Base-by-base conservation (phyloP, 1,140 invertebrate species). In the Cepaea nemoralis region DNA sequence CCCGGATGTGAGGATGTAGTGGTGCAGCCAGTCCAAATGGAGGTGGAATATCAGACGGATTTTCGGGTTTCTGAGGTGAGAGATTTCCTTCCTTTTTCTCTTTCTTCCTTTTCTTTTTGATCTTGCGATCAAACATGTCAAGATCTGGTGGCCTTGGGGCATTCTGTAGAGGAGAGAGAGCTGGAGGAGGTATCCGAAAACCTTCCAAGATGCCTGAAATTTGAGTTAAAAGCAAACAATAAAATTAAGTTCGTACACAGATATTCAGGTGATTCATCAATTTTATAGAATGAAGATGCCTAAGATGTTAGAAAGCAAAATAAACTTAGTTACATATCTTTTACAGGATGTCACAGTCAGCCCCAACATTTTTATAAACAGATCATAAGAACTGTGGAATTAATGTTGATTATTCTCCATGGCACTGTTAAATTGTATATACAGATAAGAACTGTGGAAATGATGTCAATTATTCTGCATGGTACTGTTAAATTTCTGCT, bases 81-180 rank as follows among this genome's bases (percentile, higher is more conserved):
- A 87, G 86, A 75, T 85, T 74, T 83, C 67, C 79, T 84, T 87
- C 80, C 87, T 86, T 82, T 81, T 74, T 42, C 24, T 84, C 82
- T 3, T 81, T 50, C 80, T 88, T 88, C 82, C 88, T 88, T 70
- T 84, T 85, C 76, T 83, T 80, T 12, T 50, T 82, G 31, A 85
- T 85, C 33, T 42, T 45, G 16, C 48, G 69, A 77, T 86, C 83
- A 27, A 86, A 83, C 35, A 76, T 82, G 71, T 84, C 83, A 0
- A 86, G 66, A 33, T 81, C 80, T 14, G 87, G 87, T 6, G 83
- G 86, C 81, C 85, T 84, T 39, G 87, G 89, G 66, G 89, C 87
- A 85, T 89, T 89, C 80, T 85, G 86, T 37, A 89, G 79, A 55
- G 89, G 88, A 40, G 85, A 86, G 31, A 89, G 84, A 82, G 87